phyloP scores from a whole-genome alignment of 2,888 invertebrate genomes.

The Acanthosepion lycidas region DNA sequence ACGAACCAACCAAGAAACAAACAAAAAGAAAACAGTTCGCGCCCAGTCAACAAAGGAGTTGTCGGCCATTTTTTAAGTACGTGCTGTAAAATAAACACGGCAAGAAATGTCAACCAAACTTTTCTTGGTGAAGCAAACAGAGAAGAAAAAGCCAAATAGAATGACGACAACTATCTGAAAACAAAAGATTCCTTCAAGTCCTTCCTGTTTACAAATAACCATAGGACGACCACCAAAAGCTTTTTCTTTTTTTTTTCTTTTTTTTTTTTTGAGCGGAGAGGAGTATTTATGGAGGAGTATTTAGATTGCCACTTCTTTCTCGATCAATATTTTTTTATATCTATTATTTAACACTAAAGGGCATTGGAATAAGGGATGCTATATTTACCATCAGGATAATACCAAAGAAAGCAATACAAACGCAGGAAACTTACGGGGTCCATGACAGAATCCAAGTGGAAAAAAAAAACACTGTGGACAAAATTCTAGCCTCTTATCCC shows the following conservation, averaged over 20 bases:
- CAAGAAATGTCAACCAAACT: background rate
- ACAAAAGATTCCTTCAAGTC: background rate
- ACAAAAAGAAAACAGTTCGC: background rate
- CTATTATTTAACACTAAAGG: too few relatives aligned
- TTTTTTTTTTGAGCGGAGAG: background rate
- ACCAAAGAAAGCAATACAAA: too few relatives aligned
- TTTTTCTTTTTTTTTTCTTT: background rate
- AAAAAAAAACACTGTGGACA: too few relatives aligned
- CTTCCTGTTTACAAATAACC: constrained; percentile 14
- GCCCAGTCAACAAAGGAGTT: background rate
- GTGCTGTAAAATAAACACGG: background rate
- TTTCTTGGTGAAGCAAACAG: background rate
- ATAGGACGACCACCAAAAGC: background rate
- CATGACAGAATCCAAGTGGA: too few relatives aligned
- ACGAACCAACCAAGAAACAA: background rate
- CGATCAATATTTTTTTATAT: background rate
- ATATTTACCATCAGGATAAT: too few relatives aligned
- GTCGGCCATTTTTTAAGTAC: background rate
- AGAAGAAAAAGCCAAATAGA: background rate
- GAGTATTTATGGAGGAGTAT: too few relatives aligned
- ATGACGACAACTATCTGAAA: background rate
- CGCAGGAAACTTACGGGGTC: too few relatives aligned
- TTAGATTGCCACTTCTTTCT: background rate
- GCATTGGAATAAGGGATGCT: too few relatives aligned
- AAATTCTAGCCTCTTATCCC: too few relatives aligned